phyloP scores from a whole-genome alignment of 2,888 invertebrate genomes.

The Phortica magna region DNA sequence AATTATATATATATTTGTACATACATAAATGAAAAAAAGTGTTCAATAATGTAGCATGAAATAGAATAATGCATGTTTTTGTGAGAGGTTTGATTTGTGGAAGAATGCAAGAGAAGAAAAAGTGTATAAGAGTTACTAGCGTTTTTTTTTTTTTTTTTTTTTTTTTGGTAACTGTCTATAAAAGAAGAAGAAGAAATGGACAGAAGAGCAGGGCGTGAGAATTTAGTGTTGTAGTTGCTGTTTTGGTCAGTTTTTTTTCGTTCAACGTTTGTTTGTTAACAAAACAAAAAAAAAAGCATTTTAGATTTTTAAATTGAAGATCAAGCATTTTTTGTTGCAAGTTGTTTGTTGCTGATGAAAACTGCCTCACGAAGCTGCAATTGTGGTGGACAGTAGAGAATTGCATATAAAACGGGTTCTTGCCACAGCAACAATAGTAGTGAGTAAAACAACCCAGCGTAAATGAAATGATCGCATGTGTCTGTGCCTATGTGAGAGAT shows the following conservation, averaged over 20 bases:
- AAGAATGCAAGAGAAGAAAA: neutral
- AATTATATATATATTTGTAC: too few species aligned
- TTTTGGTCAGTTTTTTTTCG: too few species aligned
- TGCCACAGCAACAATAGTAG: slow-evolving; percentile 50
- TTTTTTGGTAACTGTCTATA: neutral
- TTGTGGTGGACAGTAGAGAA: slow-evolving; percentile 45
- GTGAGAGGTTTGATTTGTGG: neutral
- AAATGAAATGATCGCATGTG: neutral
- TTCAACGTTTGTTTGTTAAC: too few species aligned
- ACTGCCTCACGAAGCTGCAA: too few species aligned
- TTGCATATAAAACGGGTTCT: slow-evolving; percentile 66
- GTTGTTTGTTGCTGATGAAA: too few species aligned
- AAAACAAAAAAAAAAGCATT: too few species aligned
- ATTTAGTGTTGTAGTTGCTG: too few species aligned
- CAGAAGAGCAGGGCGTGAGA: too few species aligned
- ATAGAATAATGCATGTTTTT: neutral
- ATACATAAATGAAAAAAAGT: neutral
- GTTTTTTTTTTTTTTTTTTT: neutral
- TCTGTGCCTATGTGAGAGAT: neutral
- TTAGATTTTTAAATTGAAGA: too few species aligned
- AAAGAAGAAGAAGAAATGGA: neutral
- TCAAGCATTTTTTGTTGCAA: too few species aligned
- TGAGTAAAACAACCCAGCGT: slow-evolving; percentile 13
- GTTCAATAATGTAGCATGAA: neutral
- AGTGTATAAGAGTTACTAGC: neutral